Conservation (phyloP, 1,140 invertebrate species). For the Papilio polyxenes region DNA sequence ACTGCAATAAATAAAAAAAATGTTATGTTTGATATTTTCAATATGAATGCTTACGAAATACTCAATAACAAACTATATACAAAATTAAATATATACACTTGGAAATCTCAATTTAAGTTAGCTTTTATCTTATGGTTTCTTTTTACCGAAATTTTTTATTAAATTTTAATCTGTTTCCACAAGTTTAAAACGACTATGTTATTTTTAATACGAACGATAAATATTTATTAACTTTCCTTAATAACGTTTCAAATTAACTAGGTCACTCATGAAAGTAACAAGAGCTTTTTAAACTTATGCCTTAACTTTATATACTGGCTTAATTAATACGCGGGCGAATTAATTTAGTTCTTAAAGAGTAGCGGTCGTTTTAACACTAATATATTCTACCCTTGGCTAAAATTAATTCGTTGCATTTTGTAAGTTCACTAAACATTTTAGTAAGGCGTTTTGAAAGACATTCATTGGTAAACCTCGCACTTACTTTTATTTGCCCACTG, state of each 20-base stretch:
- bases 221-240: constrained; percentile 16
- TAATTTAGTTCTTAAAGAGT: constrained; percentile 14
- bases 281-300: constrained; percentile 21
- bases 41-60: too few relatives aligned
- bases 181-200: background rate
- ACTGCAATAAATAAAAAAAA: background rate
- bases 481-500: background rate
- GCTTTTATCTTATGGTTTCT: too few relatives aligned
- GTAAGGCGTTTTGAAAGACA: background rate
- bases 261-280: constrained; percentile 21
- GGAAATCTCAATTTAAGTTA: too few relatives aligned
- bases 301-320: constrained; percentile 13
- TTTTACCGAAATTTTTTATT: background rate
- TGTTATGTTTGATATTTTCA: background rate
- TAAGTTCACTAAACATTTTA: background rate
- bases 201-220: constrained; percentile 1
- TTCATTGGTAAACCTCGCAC: background rate
- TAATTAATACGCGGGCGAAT: constrained; percentile 21
- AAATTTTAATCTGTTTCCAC: background rate
- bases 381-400: background rate
- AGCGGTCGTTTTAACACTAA: constrained; percentile 1
- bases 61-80: too few relatives aligned
- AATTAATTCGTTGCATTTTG: constrained; percentile 19
- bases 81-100: too few relatives aligned
- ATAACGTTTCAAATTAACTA: constrained; percentile 9